phyloP scores from a whole-genome alignment of 2,797 vertebrate genomes.

The Champsocephalus gunnari region DNA sequence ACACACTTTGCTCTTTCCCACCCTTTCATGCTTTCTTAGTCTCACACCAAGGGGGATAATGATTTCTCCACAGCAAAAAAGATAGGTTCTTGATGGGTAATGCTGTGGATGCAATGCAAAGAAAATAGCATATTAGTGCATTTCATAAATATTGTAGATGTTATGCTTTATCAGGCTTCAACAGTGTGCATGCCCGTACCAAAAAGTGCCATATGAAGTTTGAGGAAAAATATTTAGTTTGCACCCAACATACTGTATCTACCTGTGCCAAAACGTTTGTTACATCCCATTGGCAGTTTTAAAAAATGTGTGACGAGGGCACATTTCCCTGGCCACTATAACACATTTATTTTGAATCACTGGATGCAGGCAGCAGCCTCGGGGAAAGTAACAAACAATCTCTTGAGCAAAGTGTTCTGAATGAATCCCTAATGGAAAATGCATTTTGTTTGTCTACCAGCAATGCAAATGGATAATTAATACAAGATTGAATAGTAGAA shows the following conservation, averaged over 20 bases:
- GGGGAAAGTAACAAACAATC: conserved; percentile 71
- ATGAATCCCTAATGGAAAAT: conserved; percentile 69
- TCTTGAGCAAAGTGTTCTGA: conserved; percentile 63
- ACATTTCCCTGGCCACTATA: conserved; percentile 50
- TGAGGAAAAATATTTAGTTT: conserved; percentile 42
- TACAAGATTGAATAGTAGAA: conserved; percentile 62
- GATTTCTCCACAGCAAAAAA: conserved; percentile 61
- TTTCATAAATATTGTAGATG: conserved; percentile 41
- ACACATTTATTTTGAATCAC: conserved; percentile 58
- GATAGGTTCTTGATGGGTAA: conserved; percentile 51
- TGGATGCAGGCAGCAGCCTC: conserved; percentile 59
- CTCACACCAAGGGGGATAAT: conserved; percentile 74
- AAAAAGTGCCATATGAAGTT: conserved; percentile 18
- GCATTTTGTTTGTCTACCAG: conserved; percentile 45
- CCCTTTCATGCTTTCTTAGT: conserved; percentile 77
- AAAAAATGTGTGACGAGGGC: conserved; percentile 56
- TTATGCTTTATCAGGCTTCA: conserved; percentile 38
- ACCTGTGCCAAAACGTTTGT: conserved; percentile 64
- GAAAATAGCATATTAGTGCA: conserved; percentile 50
- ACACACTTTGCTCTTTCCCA: conserved; percentile 70
- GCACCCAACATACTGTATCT: conserved; percentile 43
- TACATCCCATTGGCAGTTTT: conserved; percentile 59
- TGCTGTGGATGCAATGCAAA: conserved; percentile 52
- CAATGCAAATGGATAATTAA: conserved; percentile 77
- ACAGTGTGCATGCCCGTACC: conserved; percentile 23